Percentiles rank a stretch among this genome's conserved stretches.
These are phyloP conservation scores for Diachrysia chrysitis DNA, from an alignment of 2,888 invertebrate genomes.

Conservation along the genomic window DNA sequence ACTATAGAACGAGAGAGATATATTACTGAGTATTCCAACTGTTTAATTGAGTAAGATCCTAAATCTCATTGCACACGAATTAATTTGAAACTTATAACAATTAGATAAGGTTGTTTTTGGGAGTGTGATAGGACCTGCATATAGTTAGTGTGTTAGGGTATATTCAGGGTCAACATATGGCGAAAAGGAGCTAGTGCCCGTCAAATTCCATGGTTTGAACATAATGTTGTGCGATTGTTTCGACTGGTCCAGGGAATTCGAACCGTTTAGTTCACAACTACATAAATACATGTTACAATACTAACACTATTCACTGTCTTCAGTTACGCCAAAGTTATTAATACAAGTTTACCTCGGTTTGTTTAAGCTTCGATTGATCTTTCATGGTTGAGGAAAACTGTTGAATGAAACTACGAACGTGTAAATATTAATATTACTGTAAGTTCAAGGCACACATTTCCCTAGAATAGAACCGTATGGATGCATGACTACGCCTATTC, in stretches of 20 bases:
- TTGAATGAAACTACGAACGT: conserved; percentile 16
- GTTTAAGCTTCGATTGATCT: conserved; percentile 9
- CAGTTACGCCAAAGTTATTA: conserved; percentile 25
- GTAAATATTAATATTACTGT: neutral
- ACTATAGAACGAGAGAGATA: conserved; percentile 75
- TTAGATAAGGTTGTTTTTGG: conserved; percentile 36
- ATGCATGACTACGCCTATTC: neutral
- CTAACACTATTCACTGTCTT: conserved; percentile 30
- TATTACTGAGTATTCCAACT: conserved; percentile 60
- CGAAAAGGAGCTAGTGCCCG: conserved; percentile 76
- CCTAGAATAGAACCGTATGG: neutral
- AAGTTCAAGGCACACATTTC: neutral
- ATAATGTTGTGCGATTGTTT: conserved; percentile 60
- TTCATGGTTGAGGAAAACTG: conserved; percentile 2
- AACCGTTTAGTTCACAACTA: conserved; percentile 20
- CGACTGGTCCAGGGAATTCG: conserved; percentile 23
- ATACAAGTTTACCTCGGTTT: conserved; percentile 24
- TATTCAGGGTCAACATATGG: conserved; percentile 88
- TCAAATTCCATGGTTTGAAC: conserved; percentile 77
- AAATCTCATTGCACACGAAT: conserved; percentile 56
- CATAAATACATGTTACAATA: conserved; percentile 27
- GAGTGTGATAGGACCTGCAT: conserved; percentile 34
- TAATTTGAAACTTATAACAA: conserved; percentile 42
- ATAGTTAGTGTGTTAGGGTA: conserved; percentile 66
- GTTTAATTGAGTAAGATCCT: conserved; percentile 54